These are phyloP conservation scores for Osedax frankpressi DNA, from an alignment of 2,888 invertebrate species.

Conservation along the genomic window DNA sequence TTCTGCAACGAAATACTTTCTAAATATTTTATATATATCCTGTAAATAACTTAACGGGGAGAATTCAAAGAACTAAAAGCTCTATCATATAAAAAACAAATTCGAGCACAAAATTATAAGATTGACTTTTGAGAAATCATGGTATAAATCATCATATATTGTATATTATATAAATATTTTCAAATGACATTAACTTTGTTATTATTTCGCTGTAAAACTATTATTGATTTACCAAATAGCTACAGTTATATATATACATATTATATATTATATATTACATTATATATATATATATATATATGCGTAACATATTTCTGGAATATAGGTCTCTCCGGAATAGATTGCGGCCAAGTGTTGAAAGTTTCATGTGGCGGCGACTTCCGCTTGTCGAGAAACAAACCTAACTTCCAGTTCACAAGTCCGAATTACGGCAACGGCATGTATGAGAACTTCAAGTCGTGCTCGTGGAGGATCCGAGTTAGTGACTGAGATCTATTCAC, in stretches of 20 bases:
- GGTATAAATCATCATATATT: no score
- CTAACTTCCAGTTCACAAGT: neutral
- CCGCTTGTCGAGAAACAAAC: neutral
- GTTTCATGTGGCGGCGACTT: neutral
- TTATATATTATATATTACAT: neutral
- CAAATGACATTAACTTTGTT: no score
- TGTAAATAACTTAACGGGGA: no score
- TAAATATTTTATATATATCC: no score
- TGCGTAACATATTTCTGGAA: neutral
- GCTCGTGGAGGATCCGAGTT: neutral
- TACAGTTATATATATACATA: no score
- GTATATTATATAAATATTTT: no score
- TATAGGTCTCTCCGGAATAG: neutral
- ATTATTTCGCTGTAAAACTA: neutral
- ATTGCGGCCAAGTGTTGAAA: neutral
- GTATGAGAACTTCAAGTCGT: neutral
- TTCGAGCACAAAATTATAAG: no score
- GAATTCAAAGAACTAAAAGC: no score
- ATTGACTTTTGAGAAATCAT: no score
- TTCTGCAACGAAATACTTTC: no score
- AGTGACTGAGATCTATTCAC: no score
- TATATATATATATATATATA: neutral
- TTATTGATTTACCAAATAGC: neutral
- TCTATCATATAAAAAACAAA: no score
- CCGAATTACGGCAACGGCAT: neutral